phyloP scores from a whole-genome alignment of 2,113 vertebrate species.

The Saccopteryx leptura region DNA sequence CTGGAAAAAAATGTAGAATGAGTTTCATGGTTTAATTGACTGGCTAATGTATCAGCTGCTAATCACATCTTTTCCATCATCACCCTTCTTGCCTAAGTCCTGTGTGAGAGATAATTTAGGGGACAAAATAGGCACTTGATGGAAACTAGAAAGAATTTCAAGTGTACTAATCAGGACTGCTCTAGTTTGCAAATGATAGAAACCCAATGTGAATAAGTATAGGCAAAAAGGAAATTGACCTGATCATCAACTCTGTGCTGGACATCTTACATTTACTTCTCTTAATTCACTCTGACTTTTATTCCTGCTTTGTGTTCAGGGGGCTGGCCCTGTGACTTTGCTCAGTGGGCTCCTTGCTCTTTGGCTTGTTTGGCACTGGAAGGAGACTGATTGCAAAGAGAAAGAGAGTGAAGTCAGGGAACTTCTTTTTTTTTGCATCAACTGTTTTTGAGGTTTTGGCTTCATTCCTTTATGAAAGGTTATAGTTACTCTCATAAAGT shows the following conservation, averaged over 20 bases:
- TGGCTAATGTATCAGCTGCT: not conserved
- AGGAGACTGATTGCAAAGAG: not conserved
- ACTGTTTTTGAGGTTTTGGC: not conserved
- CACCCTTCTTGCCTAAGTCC: not conserved
- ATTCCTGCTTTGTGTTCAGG: not conserved
- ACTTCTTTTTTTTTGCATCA: not conserved
- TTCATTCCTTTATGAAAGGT: not conserved
- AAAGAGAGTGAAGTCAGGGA: not conserved
- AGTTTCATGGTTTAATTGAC: not conserved
- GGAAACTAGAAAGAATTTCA: constrained; percentile 34
- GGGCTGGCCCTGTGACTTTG: not conserved
- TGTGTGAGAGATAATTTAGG: not conserved
- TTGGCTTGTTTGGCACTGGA: not conserved
- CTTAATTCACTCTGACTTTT: not conserved
- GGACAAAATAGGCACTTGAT: not conserved
- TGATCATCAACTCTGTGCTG: not conserved
- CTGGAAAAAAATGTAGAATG: not conserved
- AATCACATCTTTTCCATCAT: not conserved
- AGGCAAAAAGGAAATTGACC: not conserved
- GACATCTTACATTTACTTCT: not conserved
- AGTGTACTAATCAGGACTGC: not conserved
- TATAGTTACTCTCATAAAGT: not conserved
- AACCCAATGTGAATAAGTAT: not conserved
- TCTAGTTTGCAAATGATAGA: constrained; percentile 17
- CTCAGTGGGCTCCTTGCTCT: fast-evolving